phyloP scores from a whole-genome alignment of 30 jellyfish, hydroid and myxozoan species.

The Rhopilema esculentum region DNA sequence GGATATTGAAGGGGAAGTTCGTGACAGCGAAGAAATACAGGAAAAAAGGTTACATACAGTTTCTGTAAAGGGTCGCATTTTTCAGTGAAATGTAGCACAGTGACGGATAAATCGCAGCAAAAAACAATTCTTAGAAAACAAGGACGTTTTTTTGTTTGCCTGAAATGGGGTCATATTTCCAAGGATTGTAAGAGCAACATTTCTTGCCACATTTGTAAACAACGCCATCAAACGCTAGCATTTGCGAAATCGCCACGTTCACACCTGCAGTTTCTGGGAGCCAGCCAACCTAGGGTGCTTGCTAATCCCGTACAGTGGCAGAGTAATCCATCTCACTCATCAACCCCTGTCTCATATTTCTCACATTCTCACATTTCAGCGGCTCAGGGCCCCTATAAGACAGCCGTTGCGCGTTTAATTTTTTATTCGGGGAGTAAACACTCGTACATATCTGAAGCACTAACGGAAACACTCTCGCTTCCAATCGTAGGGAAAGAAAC shows the following conservation, averaged over 20 bases:
- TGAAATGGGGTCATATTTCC: slow-evolving; percentile 5
- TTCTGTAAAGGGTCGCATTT: slow-evolving; percentile 33
- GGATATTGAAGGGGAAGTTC: too few species aligned
- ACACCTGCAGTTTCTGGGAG: slow-evolving; percentile 19
- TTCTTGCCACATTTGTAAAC: slow-evolving; percentile 2
- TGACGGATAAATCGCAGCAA: not conserved
- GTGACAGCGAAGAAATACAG: too few species aligned
- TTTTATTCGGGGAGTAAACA: slow-evolving; percentile 28
- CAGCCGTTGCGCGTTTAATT: slow-evolving; percentile 34
- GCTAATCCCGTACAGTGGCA: slow-evolving; percentile 26
- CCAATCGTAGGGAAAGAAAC: slow-evolving; percentile 25
- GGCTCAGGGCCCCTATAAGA: slow-evolving; percentile 11
- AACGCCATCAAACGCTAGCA: slow-evolving; percentile 27
- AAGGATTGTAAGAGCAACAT: slow-evolving; percentile 1
- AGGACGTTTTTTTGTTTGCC: slow-evolving; percentile 29
- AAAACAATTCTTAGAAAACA: not conserved
- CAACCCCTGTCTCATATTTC: not conserved
- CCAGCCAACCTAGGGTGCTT: slow-evolving; percentile 17
- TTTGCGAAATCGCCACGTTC: slow-evolving; percentile 4
- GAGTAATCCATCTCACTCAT: slow-evolving; percentile 7
- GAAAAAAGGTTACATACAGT: slow-evolving; percentile 4
- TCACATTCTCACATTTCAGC: slow-evolving; percentile 7
- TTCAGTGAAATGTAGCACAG: slow-evolving; percentile 8
- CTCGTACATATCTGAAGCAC: slow-evolving; percentile 25
- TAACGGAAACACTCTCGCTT: not conserved